phyloP scores from a whole-genome alignment of 2,888 invertebrate species.

The Disparrhopalites patrizii region DNA sequence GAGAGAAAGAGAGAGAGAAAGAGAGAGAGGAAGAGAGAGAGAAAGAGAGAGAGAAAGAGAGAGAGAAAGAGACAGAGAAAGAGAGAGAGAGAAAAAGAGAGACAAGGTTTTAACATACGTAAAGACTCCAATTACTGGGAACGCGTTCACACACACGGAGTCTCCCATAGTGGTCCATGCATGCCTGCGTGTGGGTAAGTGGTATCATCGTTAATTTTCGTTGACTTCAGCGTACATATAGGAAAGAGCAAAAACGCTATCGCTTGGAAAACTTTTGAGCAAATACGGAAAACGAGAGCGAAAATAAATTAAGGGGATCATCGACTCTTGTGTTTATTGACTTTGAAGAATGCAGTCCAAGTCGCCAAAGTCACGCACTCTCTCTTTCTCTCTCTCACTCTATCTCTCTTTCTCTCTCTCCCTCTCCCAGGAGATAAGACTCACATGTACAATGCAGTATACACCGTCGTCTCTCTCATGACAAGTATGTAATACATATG shows the following conservation, averaged over 20 bases:
- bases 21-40: constrained; percentile 5
- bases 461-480: too few species aligned
- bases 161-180: too few species aligned
- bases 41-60: background rate
- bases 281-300: constrained; percentile 10
- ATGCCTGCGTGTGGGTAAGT: too few species aligned
- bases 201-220: too few species aligned
- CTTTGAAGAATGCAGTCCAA: constrained; percentile 20
- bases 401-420: too few species aligned
- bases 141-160: too few species aligned
- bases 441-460: too few species aligned
- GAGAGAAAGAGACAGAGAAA: background rate
- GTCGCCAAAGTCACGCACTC: constrained; percentile 20
- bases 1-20: constrained; percentile 2
- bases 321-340: constrained; percentile 26
- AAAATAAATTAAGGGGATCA: constrained; percentile 26
- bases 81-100: background rate
- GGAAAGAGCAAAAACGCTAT: too few species aligned
- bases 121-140: too few species aligned
- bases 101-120: background rate
- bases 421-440: too few species aligned
- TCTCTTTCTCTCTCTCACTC: background rate
- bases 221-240: too few species aligned
- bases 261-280: background rate
- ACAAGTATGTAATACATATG: too few species aligned